A percentile compares a stretch with the other conserved stretches of the same genome.
These are phyloP conservation scores for Chelon auratus DNA, from an alignment of 2,797 vertebrate genomes.

Conservation along the genomic window DNA sequence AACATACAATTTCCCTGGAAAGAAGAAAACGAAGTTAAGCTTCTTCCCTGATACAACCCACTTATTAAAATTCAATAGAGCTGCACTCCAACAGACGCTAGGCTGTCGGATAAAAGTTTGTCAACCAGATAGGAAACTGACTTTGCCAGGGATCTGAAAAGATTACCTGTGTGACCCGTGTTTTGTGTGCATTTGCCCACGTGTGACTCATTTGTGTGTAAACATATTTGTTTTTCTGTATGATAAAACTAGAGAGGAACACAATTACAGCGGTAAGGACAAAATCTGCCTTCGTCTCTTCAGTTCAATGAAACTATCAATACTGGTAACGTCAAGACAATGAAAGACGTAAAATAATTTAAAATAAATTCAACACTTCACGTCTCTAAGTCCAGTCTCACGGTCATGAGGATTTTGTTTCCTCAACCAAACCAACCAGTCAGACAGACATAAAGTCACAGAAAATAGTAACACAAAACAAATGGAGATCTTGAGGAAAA, in stretches of 20 bases:
- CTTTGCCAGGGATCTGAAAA: slow-evolving; percentile 25
- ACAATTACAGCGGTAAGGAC: background rate
- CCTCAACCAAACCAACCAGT: too few relatives aligned
- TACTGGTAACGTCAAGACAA: background rate
- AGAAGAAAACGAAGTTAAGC: slow-evolving; percentile 4
- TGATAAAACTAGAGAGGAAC: slow-evolving; percentile 5
- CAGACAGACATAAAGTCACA: too few relatives aligned
- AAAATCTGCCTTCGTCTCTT: background rate
- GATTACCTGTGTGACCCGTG: slow-evolving; percentile 16
- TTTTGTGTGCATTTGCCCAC: slow-evolving; percentile 2
- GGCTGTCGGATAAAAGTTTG: slow-evolving; percentile 31
- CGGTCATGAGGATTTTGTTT: too few relatives aligned
- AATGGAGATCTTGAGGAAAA: too few relatives aligned
- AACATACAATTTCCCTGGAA: background rate
- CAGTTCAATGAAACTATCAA: background rate
- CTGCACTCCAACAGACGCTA: background rate
- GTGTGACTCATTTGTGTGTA: background rate
- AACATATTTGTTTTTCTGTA: background rate
- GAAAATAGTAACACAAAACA: too few relatives aligned
- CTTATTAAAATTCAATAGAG: slow-evolving; percentile 26
- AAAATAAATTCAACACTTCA: slow-evolving; percentile 4
- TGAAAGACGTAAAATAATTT: background rate
- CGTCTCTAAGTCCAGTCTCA: background rate
- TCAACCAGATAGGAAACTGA: slow-evolving; percentile 6
- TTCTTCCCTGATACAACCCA: background rate